phyloP scores from a whole-genome alignment of 2,888 invertebrate species.

The Oxystoma pomonae region DNA sequence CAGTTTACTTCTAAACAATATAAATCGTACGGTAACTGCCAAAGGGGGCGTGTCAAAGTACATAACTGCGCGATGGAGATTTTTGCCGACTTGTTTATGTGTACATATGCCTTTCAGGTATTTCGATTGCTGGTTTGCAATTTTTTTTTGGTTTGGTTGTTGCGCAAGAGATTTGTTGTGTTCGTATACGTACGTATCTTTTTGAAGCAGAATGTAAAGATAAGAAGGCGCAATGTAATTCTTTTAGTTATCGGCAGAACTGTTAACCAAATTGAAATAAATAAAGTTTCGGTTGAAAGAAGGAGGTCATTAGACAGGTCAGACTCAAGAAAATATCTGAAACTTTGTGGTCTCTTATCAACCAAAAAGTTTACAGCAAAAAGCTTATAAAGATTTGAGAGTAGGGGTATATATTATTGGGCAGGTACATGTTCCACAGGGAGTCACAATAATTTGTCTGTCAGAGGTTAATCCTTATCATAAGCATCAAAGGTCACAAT shows the following conservation, averaged over 20 bases:
- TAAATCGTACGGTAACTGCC: constrained; percentile 14
- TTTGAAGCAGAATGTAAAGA: not conserved
- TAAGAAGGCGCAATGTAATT: not conserved
- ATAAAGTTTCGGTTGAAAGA: not conserved
- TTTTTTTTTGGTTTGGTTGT: not conserved
- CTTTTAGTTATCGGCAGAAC: not conserved
- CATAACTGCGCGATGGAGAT: constrained; percentile 16
- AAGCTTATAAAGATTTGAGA: too few species aligned
- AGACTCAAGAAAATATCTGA: too few species aligned
- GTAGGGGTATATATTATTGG: too few species aligned
- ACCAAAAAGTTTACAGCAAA: too few species aligned
- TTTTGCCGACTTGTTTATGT: constrained; percentile 7
- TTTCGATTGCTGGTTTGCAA: not conserved
- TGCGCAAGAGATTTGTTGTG: not conserved
- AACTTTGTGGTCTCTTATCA: too few species aligned
- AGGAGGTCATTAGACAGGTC: not conserved
- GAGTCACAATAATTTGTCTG: too few species aligned
- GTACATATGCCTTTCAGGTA: not conserved
- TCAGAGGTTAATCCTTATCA: too few species aligned
- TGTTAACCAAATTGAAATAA: not conserved
- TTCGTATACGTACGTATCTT: not conserved
- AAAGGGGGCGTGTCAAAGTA: constrained; percentile 12
- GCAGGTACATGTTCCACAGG: too few species aligned
- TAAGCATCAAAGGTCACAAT: too few species aligned
- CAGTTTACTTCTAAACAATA: constrained; percentile 23